These are phyloP conservation scores for Sminthurides bifidus DNA, from an alignment of 1,140 invertebrate genomes.

Conservation along the genomic window DNA sequence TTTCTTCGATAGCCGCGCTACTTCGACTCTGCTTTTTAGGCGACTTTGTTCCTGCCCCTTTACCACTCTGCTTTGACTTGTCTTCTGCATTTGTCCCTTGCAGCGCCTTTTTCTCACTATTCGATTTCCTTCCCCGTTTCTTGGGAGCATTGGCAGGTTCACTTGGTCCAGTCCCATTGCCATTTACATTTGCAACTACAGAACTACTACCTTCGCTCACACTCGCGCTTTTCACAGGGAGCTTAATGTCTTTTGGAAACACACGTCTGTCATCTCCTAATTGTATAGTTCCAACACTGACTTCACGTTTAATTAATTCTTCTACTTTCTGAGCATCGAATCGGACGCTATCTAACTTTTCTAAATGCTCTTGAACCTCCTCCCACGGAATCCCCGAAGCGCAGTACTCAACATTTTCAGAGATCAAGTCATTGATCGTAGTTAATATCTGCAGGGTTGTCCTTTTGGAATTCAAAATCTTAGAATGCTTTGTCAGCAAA, in stretches of 20 bases:
- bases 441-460: slow-evolving; percentile 46
- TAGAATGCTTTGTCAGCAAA: slow-evolving; percentile 37
- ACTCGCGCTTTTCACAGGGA: no score
- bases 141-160: background rate
- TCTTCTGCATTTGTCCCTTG: background rate
- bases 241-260: slow-evolving; percentile 25
- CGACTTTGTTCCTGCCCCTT: background rate
- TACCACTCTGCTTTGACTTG: background rate
- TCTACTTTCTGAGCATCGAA: slow-evolving; percentile 53
- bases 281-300: slow-evolving; percentile 49
- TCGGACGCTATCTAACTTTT: slow-evolving; percentile 48
- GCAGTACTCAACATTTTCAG: slow-evolving; percentile 55
- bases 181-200: no score
- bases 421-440: slow-evolving; percentile 53
- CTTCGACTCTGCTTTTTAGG: background rate
- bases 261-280: slow-evolving; percentile 6
- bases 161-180: background rate
- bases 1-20: slow-evolving; percentile 1
- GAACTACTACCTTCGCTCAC: no score
- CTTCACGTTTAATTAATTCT: slow-evolving; percentile 51
- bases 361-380: slow-evolving; percentile 50
- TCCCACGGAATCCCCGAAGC: slow-evolving; percentile 53
- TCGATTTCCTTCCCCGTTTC: slow-evolving; percentile 7
- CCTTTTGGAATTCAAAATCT: slow-evolving; percentile 36
- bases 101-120: background rate